Evolutionary conservation across 2,797 vertebrate genomes (phyloP), one percentile per base, ranked within the genome.

Genomic region (Amphiprion clarkii): DNA sequence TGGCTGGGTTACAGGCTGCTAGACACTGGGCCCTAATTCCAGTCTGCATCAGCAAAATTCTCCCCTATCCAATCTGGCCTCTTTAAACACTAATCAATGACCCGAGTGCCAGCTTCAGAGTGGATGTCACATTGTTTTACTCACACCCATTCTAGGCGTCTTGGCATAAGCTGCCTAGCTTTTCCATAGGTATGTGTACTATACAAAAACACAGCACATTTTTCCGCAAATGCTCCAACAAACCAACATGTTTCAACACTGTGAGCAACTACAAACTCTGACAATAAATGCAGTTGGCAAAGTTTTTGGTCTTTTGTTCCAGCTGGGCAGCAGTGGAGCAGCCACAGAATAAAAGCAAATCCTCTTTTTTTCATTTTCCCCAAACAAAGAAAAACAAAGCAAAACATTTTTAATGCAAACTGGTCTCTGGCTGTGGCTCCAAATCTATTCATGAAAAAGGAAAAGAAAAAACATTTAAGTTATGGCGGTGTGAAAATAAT

Each of bases 51-150:
- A 85, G 83, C 85, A 69, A 46, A 78, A 58, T 16, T 61, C 29
- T 65, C 48, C 52, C 36, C 67, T 31, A 19, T 51, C 52, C 65
- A 68, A 74, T 68, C 48, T 77, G 67, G 75, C 53, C 39, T 53
- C 52, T 76, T 61, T 71, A 59, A 78, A 68, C 31, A 12, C 60
- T 23, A 56, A 84, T 87, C 76, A 71, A 66, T 87, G 64, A 71
- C 64, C 27, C 40, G 48, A 53, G 19, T 71, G 60, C 27, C 56
- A 36, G 14, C 27, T 29, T 48, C 61, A 14, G 40, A 23, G 27
- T 60, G 67, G 42, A 51, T 66, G 55, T 62, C 33, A 16, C 19
- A 46, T 31, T 10, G 31, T 58, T 44, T 68, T 66, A 44, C 31
- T 27, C 56, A 57, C 63, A 61, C 23, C 31, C 49, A 54, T 55